A percentile compares a stretch with the other conserved stretches of the same genome.
phyloP scores from a whole-genome alignment of 1,140 invertebrate species.

The Drosophila varians region DNA sequence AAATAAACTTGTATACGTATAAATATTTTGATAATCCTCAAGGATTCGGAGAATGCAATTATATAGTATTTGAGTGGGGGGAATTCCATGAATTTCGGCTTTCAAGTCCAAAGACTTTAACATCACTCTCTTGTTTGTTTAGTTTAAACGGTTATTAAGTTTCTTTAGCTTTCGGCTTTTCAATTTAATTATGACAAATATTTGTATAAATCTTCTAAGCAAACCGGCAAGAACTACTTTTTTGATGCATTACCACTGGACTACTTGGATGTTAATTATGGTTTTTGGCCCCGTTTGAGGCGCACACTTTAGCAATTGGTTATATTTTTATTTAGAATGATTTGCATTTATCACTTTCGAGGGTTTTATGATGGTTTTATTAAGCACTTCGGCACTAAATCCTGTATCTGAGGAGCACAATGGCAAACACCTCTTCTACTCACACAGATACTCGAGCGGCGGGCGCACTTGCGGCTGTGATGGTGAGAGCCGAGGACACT shows the following conservation, averaged over 20 bases:
- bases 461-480: slow-evolving; percentile 26
- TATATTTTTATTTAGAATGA: slow-evolving; percentile 24
- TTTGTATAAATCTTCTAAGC: background rate
- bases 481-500: slow-evolving; percentile 36
- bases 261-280: slow-evolving; percentile 2
- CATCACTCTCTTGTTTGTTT: background rate
- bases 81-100: background rate
- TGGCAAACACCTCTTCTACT: slow-evolving; percentile 44
- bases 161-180: background rate
- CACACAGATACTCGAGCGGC: slow-evolving; percentile 28
- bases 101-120: background rate
- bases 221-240: slow-evolving; percentile 10
- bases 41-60: slow-evolving; percentile 30
- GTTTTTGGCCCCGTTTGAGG: background rate
- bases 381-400: slow-evolving; percentile 45
- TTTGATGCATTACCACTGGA: slow-evolving; percentile 5
- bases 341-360: slow-evolving; percentile 44
- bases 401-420: slow-evolving; percentile 46
- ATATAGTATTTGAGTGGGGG: background rate
- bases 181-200: background rate
- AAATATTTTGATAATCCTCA: slow-evolving; percentile 51
- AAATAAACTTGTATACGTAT: slow-evolving; percentile 31
- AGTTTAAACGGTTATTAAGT: background rate
- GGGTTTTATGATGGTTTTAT: slow-evolving; percentile 37
- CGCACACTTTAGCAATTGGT: slow-evolving; percentile 27